Conservation (phyloP, 2,113 vertebrate genomes). For the Eolophus roseicapilla region DNA sequence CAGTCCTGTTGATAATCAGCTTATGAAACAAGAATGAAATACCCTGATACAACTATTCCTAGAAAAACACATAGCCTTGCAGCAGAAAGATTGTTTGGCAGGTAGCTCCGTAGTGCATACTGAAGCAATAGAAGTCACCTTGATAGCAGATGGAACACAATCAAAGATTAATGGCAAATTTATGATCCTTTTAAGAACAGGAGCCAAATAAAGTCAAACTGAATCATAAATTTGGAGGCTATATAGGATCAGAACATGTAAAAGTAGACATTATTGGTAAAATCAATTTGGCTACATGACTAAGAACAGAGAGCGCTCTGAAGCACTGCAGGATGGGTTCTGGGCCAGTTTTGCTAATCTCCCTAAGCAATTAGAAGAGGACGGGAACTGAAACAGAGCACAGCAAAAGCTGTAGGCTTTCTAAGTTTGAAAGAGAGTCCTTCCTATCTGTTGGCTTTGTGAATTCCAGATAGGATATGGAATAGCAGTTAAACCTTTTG, state of each 20-base stretch:
- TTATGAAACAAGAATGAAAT: conserved; percentile 47
- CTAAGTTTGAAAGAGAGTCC: background rate
- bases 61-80: conserved; percentile 16
- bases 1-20: conserved; percentile 22
- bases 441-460: background rate
- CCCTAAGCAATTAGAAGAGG: background rate
- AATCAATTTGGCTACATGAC: conserved; percentile 63
- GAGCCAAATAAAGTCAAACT: conserved; percentile 72
- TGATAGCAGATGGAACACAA: conserved; percentile 72
- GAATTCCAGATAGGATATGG: background rate
- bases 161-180: conserved; percentile 74
- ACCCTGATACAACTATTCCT: background rate
- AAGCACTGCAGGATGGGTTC: background rate
- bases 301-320: background rate
- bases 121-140: conserved; percentile 71
- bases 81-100: conserved; percentile 52
- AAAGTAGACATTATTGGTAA: conserved; percentile 65
- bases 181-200: conserved; percentile 64
- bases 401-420: background rate
- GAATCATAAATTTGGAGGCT: conserved; percentile 70
- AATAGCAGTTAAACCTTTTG: background rate
- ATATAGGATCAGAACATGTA: conserved; percentile 43
- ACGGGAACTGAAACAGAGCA: background rate
- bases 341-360: conserved; percentile 1
- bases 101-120: background rate